These are phyloP conservation scores for Pseudopipra pipra DNA, from an alignment of 2,113 vertebrate genomes.

Conservation along the genomic window DNA sequence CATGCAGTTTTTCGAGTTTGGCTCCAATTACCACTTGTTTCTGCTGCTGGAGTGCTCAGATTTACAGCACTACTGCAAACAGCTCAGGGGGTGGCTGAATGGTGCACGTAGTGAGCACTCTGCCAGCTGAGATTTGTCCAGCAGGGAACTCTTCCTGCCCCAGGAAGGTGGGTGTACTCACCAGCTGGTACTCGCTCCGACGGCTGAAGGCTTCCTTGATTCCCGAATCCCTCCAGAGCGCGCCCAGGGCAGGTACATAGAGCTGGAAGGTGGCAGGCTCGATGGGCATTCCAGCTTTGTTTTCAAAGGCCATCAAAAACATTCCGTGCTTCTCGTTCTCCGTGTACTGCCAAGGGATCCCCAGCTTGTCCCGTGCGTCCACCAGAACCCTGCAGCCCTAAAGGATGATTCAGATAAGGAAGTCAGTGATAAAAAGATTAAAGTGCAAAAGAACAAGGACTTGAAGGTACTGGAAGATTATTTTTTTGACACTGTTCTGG, in stretches of 20 bases:
- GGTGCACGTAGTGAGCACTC: neutral
- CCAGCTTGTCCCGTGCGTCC: conserved; percentile 94
- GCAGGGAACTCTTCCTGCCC: neutral
- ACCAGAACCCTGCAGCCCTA: conserved; percentile 94
- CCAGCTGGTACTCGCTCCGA: conserved; percentile 94
- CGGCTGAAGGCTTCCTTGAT: conserved; percentile 90
- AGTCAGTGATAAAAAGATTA: neutral
- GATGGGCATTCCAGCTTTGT: conserved; percentile 84
- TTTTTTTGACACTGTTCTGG: neutral
- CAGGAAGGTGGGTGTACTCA: conserved; percentile 66
- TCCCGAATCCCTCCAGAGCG: conserved; percentile 88
- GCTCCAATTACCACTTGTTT: neutral
- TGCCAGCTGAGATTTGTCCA: neutral
- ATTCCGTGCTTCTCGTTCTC: conserved; percentile 97
- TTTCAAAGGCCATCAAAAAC: conserved; percentile 97
- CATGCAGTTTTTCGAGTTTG: conserved; percentile 50
- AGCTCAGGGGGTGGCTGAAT: neutral
- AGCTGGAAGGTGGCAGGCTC: conserved; percentile 94
- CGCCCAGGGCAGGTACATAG: conserved; percentile 86
- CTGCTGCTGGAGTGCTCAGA: neutral
- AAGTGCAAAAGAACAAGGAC: neutral
- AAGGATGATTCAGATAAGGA: neutral
- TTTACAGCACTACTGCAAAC: neutral
- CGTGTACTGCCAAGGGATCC: conserved; percentile 90
- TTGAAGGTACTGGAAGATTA: neutral